phyloP scores from a whole-genome alignment of 2,888 invertebrate species.

The Apodemia mormo region DNA sequence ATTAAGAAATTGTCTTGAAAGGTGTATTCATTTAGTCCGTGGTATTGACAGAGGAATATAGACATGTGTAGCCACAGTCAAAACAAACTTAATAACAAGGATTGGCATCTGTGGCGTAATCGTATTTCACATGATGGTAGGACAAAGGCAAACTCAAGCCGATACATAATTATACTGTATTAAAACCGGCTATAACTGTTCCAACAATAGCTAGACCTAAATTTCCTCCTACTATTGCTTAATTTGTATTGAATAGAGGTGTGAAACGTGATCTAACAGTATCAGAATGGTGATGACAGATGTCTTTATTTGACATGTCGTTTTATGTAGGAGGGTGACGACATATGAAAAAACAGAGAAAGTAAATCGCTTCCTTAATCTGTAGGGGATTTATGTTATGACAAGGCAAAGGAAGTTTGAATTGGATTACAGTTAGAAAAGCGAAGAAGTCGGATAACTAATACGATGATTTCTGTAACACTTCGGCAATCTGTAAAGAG shows the following conservation, averaged over 20 bases:
- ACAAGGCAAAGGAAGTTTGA: background rate
- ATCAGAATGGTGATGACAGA: conserved; percentile 40
- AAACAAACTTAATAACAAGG: background rate
- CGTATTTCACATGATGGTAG: background rate
- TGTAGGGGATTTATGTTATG: conserved; percentile 7
- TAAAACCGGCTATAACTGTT: background rate
- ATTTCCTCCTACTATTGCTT: conserved; percentile 42
- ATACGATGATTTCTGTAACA: too few species aligned
- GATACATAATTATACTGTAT: background rate
- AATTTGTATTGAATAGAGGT: conserved; percentile 40
- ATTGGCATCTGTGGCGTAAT: background rate
- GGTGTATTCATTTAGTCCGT: too few species aligned
- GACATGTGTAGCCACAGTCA: background rate
- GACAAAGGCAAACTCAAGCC: background rate
- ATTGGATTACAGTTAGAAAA: background rate
- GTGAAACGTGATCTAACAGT: conserved; percentile 34
- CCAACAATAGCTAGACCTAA: conserved; percentile 15
- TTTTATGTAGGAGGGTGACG: conserved; percentile 43
- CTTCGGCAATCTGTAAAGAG: too few species aligned
- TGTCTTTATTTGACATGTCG: conserved; percentile 45
- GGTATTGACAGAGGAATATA: too few species aligned
- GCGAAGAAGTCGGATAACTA: background rate
- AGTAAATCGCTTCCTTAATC: conserved; percentile 18
- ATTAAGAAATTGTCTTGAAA: too few species aligned
- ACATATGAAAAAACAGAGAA: conserved; percentile 17